A percentile compares a stretch with the other conserved stretches of the same genome.
phyloP scores from a whole-genome alignment of 1,140 invertebrate species.

The Sweltsa coloradensis region DNA sequence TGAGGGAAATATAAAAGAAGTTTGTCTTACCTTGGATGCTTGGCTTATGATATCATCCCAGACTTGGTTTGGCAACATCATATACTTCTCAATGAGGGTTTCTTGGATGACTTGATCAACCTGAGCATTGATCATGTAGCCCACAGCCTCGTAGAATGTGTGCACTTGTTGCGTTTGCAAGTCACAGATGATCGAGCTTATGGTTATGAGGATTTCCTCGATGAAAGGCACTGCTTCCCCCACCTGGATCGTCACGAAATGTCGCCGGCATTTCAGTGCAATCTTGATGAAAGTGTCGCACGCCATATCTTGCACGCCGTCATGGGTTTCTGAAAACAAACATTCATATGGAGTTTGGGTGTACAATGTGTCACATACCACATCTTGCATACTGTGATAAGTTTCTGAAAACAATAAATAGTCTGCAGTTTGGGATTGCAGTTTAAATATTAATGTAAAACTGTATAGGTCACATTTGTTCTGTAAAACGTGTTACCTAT shows the following conservation, averaged over 20 bases:
- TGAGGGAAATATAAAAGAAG: neutral
- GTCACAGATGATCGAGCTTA: constrained; percentile 98
- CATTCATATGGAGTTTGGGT: no score
- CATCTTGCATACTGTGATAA: constrained; percentile 98
- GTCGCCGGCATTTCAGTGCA: constrained; percentile 94
- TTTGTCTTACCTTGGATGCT: constrained; percentile 58
- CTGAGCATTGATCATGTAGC: constrained; percentile 97
- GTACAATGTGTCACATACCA: constrained; percentile 99
- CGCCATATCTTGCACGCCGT: constrained; percentile 99
- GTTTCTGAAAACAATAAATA: constrained; percentile 68
- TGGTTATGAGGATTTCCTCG: constrained; percentile 93
- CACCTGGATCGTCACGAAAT: constrained; percentile 94
- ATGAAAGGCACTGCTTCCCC: constrained; percentile 97
- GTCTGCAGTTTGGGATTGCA: no score
- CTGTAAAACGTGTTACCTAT: no score
- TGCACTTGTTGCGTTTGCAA: constrained; percentile 97
- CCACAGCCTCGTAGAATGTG: constrained; percentile 99
- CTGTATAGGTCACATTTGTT: no score
- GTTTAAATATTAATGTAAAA: no score
- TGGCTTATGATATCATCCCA: constrained; percentile 99
- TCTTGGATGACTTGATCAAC: constrained; percentile 81
- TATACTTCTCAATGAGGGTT: constrained; percentile 92
- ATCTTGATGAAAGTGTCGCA: constrained; percentile 99
- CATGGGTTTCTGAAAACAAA: constrained; percentile 78
- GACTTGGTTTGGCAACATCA: constrained; percentile 94